A percentile compares a stretch with the other conserved stretches of the same genome.
These are phyloP conservation scores for Drosophila ogumai DNA, from an alignment of 1,140 invertebrate genomes.

Conservation along the genomic window DNA sequence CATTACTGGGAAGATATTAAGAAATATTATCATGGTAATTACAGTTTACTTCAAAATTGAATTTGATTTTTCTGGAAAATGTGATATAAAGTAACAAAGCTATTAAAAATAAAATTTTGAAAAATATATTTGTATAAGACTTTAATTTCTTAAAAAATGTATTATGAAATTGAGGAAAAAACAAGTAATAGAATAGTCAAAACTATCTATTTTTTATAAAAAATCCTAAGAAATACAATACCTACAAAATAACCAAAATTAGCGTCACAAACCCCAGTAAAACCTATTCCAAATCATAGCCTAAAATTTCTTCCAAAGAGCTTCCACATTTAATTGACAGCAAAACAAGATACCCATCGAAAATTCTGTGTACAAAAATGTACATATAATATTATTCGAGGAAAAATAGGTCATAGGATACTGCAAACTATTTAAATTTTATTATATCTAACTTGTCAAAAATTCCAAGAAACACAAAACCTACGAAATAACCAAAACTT, in stretches of 20 bases:
- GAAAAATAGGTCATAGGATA: too few species aligned
- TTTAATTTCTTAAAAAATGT: too few species aligned
- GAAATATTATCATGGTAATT: neutral
- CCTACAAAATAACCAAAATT: neutral
- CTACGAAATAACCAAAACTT: neutral
- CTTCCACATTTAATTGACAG: too few species aligned
- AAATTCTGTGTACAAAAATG: too few species aligned
- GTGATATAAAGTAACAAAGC: too few species aligned
- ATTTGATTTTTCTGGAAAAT: too few species aligned
- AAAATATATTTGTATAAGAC: too few species aligned
- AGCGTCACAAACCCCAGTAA: neutral
- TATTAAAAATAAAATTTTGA: neutral
- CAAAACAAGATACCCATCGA: too few species aligned
- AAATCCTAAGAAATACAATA: neutral
- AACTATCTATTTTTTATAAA: neutral
- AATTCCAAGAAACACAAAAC: neutral
- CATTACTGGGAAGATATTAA: neutral
- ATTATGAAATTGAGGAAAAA: too few species aligned
- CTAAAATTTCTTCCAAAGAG: too few species aligned
- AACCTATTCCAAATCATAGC: neutral
- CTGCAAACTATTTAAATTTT: neutral
- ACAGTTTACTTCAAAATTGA: neutral
- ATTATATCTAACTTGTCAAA: neutral
- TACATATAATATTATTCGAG: too few species aligned
- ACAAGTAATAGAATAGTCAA: too few species aligned